Percentiles rank a stretch among this genome's conserved stretches.
Evolutionary conservation across 2,113 vertebrate species (phyloP).

Genomic region (Nibea coibor): DNA sequence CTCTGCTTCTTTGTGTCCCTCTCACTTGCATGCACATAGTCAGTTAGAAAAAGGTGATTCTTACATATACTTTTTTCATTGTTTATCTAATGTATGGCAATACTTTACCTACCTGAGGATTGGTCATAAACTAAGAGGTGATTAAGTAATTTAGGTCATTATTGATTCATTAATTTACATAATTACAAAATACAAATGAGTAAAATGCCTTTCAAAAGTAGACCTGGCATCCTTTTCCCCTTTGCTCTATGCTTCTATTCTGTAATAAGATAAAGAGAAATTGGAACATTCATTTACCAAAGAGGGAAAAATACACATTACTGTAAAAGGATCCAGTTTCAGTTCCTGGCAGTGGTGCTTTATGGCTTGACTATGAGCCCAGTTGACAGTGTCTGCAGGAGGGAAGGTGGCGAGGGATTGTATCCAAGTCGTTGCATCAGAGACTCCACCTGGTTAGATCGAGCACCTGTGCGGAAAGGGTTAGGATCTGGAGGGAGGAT

Average conservation of each 20-base stretch:
- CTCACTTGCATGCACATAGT: constrained; percentile 13
- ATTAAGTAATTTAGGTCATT: not conserved
- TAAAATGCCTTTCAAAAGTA: not conserved
- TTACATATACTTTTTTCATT: not conserved
- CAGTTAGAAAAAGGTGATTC: not conserved
- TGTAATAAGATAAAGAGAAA: not conserved
- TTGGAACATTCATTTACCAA: not conserved
- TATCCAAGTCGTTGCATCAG: constrained; percentile 6
- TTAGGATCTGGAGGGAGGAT: not conserved
- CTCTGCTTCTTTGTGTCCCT: constrained; percentile 81
- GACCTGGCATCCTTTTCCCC: not conserved
- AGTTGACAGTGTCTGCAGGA: not conserved
- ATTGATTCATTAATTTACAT: not conserved
- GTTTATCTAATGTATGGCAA: not conserved
- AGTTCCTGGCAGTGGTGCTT: not conserved
- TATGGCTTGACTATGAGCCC: not conserved
- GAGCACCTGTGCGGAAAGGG: not conserved
- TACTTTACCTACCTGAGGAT: not conserved
- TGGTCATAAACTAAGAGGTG: not conserved
- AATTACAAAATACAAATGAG: not conserved
- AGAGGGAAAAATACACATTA: not conserved
- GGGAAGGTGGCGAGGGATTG: not conserved
- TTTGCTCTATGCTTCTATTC: not conserved
- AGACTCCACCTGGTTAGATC: not conserved
- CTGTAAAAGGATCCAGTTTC: not conserved